These are phyloP conservation scores for Mugil cephalus DNA, from an alignment of 2,113 vertebrate genomes.

Conservation along the genomic window DNA sequence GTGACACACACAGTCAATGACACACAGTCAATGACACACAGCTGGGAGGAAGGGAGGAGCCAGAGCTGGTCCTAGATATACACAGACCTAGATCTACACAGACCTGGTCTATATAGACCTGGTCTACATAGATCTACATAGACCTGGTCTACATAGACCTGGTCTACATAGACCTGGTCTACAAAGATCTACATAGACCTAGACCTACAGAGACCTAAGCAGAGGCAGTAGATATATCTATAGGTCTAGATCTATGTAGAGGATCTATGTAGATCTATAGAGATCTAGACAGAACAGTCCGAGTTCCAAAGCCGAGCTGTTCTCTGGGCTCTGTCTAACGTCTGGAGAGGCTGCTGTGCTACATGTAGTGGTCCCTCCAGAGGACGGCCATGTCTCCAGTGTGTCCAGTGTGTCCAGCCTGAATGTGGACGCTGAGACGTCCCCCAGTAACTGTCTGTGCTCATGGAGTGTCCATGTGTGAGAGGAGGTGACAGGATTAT, in stretches of 20 bases:
- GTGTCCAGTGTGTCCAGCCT: rapidly evolving
- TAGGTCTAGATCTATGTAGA: too few species aligned
- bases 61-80: slow-evolving; percentile 1
- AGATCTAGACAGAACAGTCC: background rate
- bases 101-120: background rate
- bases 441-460: background rate
- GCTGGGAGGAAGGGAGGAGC: slow-evolving; percentile 52
- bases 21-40: slow-evolving; percentile 23
- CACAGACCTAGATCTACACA: background rate
- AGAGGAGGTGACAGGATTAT: slow-evolving; percentile 15
- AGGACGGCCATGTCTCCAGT: background rate
- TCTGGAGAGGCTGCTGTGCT: slow-evolving; percentile 61
- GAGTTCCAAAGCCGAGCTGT: background rate
- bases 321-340: background rate
- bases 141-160: too few species aligned
- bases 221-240: too few species aligned
- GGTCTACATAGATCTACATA: too few species aligned
- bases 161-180: too few species aligned
- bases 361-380: slow-evolving; percentile 57
- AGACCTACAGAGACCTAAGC: too few species aligned
- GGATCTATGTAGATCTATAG: slow-evolving; percentile 26
- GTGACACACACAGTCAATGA: slow-evolving; percentile 1
- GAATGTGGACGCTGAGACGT: slow-evolving; percentile 18
- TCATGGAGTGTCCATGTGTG: slow-evolving; percentile 29
- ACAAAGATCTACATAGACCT: too few species aligned